Base-by-base conservation (phyloP, 2,888 invertebrate species). In the Xestia xanthographa region DNA sequence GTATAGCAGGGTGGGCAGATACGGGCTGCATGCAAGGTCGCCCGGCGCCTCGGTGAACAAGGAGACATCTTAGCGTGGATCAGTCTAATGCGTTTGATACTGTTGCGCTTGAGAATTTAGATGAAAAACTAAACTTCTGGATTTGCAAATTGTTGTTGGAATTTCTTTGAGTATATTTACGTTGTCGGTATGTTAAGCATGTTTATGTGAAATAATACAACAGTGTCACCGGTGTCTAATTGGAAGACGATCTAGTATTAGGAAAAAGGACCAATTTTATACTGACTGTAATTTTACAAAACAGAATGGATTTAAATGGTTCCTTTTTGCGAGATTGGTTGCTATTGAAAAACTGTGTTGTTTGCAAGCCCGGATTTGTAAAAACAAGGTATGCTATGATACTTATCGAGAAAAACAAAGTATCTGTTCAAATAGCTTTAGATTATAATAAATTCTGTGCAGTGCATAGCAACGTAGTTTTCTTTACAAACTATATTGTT, bases 41-140 rank as follows among this genome's bases (percentile, higher is more conserved):
- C 87, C 93, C 91, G 95, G 95, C 95, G 95, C 95, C 95, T 95
- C 95, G 93, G 90, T 95, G 94, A 93, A 93, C 94, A 93, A 88
- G 78, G 84, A 86, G 87, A 87, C 77, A 90, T 82, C 83, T 89
- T 91, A 88, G 70, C 87, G 80, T 93, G 94, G 95, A 95, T 91
- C 88, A 81, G 86, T 72, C 88, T 82, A 82, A 82, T 56, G 71
- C 76, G 9, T 82, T 74, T 69, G 75, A 75, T 68, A 78, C 12
- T 26, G 60, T 75, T 9, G n/a, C 22, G 9, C 48, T n/a, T 6
- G 0, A 50, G 5, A 45, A 62, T 45, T 43, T 22, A 5, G 5
- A 17, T 17, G 5, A n/a, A 34, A 20, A 14, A 26, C 20, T 29
- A 29, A 12, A 17, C 14, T 34, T 17, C 41, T 17, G 3, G 0